A percentile compares a stretch with the other conserved stretches of the same genome.
Evolutionary conservation across 2,797 vertebrate species (phyloP).

Genomic region (Thripadectes ignobilis): DNA sequence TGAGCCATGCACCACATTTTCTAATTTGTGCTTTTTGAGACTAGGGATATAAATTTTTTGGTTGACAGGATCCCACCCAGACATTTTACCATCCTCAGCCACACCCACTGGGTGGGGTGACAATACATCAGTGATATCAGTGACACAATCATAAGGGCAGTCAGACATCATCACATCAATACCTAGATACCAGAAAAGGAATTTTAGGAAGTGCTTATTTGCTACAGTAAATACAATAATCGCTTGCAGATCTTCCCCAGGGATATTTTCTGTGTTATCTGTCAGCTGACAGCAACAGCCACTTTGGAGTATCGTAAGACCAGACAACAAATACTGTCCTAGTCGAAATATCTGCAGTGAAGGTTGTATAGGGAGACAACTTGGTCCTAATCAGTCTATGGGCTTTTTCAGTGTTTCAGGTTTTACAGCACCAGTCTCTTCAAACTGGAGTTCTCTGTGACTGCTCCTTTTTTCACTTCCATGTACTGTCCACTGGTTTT

Average conservation of each 20-base stretch:
- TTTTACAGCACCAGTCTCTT: neutral
- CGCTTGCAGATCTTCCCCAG: neutral
- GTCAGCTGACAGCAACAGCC: neutral
- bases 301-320: neutral
- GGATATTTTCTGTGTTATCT: neutral
- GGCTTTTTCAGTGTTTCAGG: neutral
- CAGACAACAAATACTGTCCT: neutral
- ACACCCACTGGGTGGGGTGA: neutral
- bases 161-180: neutral
- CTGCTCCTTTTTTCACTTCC: neutral
- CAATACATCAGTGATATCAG: neutral
- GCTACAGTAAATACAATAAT: neutral
- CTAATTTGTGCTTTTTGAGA: neutral
- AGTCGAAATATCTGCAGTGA: neutral
- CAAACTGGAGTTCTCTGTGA: neutral
- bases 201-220: neutral
- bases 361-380: neutral
- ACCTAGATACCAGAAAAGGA: neutral
- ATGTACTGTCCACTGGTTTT: neutral
- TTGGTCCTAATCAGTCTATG: neutral
- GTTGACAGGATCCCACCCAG: neutral
- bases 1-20: neutral
- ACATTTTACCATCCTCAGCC: neutral
- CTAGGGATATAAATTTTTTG: fast-evolving
- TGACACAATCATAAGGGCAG: neutral